Base-by-base conservation (phyloP, 2,113 vertebrate genomes). In the Pedionomus torquatus region DNA sequence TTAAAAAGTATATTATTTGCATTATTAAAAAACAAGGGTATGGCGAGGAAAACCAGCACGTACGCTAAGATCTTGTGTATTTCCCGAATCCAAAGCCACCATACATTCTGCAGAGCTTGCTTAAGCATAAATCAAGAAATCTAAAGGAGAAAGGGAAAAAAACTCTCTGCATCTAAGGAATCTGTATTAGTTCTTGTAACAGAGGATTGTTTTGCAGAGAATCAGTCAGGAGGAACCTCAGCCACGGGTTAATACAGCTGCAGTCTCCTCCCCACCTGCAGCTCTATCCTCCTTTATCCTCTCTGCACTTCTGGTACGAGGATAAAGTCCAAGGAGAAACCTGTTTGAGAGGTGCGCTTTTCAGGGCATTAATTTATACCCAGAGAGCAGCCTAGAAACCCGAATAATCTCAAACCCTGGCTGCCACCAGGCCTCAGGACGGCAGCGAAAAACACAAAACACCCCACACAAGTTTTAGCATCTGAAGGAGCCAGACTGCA, bases 231-330 rank as follows among this genome's bases (percentile, higher is more conserved):
- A 37, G 35, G 26, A 51, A 65, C 72, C 10, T 28, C 21, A 58
- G 48, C 31, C 87, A n/a, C 21, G 48, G 77, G 44, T 61, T n/a
- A 26, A 18, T 2, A 26, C 7, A 60, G 46, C 81, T 17, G 11
- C 6, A 28, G 77, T 57, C 87, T 13, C 35, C 3, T 68, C 51
- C 79, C 63, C 78, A 1, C 37, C 63, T 37, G 35, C 18, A 28
- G 3, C 44, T 8, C 19, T 11, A 8, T 70, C 55, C 33, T 83
- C 24, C 71, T 74, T 55, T 18, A 35, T 7, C 52, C 63, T 26
- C 51, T 41, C 52, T 1, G 1, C 24, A 26, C 51, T 48, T 10
- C 2, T 0, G 11, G 31, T 10, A 28, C 41, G 9, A 20, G 30
- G 68, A 55, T 23, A 44, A 28, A 78, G 57, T 25, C 69, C 78